A percentile compares a stretch with the other conserved stretches of the same genome.
These are phyloP conservation scores for Melolontha melolontha DNA, from an alignment of 2,888 invertebrate genomes.

Conservation along the genomic window DNA sequence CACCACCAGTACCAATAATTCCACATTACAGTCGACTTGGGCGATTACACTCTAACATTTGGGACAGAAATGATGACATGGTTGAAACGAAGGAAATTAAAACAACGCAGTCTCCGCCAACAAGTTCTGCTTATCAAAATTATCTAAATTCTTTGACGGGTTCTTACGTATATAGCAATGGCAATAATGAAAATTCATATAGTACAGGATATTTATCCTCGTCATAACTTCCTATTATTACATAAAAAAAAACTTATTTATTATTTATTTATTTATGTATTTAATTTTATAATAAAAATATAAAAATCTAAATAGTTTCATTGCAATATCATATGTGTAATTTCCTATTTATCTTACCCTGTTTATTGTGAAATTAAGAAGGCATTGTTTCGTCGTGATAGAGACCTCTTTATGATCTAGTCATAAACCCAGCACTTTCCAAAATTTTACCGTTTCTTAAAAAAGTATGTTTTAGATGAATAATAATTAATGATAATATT, in stretches of 20 bases:
- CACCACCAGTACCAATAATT: conserved; percentile 55
- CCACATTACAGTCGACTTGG: conserved; percentile 43
- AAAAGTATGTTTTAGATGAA: too few species aligned
- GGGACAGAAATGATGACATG: conserved; percentile 46
- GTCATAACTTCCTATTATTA: conserved; percentile 4
- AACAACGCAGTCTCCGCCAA: conserved; percentile 5
- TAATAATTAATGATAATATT: too few species aligned
- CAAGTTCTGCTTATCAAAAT: conserved; percentile 21
- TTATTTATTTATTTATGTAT: conserved; percentile 14
- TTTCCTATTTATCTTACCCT: too few species aligned
- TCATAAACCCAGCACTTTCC: too few species aligned
- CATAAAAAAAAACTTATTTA: too few species aligned
- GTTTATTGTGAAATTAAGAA: too few species aligned
- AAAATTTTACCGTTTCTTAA: too few species aligned
- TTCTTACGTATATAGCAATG: conserved; percentile 20
- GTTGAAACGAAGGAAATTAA: conserved; percentile 6
- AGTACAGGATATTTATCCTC: conserved; percentile 15
- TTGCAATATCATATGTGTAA: too few species aligned
- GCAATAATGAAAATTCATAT: conserved; percentile 19
- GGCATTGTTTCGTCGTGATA: too few species aligned
- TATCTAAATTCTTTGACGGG: conserved; percentile 23
- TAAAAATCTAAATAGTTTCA: too few species aligned
- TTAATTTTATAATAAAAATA: too few species aligned
- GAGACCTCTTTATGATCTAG: too few species aligned
- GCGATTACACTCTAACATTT: conserved; percentile 44